These are phyloP conservation scores for Rhabditoides inermis DNA, from an alignment of 2,888 invertebrate species.

Conservation along the genomic window DNA sequence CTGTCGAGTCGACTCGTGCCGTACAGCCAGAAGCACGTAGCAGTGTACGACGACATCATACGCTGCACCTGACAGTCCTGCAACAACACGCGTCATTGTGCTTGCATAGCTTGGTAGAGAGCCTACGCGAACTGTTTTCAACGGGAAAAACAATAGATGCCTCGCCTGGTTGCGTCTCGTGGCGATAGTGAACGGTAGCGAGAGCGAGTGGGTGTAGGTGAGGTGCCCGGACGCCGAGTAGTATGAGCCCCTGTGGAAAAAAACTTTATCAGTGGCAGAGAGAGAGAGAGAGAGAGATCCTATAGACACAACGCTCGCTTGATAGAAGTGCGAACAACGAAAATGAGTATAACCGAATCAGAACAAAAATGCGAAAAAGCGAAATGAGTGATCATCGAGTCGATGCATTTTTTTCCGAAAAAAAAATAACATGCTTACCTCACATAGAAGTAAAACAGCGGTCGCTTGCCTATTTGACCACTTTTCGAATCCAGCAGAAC, in stretches of 20 bases:
- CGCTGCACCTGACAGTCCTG: slow-evolving; percentile 51
- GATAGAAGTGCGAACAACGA: too few relatives aligned
- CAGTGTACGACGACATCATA: slow-evolving; percentile 52
- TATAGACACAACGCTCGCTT: too few relatives aligned
- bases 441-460: slow-evolving; percentile 48
- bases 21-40: slow-evolving; percentile 51
- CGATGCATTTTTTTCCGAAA: too few relatives aligned
- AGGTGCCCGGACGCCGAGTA: slow-evolving; percentile 26
- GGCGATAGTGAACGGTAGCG: slow-evolving; percentile 48
- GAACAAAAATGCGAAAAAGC: too few relatives aligned
- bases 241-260: slow-evolving; percentile 30
- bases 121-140: too few relatives aligned
- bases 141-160: too few relatives aligned
- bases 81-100: too few relatives aligned
- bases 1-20: slow-evolving; percentile 38
- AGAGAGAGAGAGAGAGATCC: too few relatives aligned
- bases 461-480: slow-evolving; percentile 41
- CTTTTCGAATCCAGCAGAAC: slow-evolving; percentile 18
- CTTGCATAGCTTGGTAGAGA: too few relatives aligned
- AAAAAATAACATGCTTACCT: slow-evolving; percentile 16
- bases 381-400: too few relatives aligned
- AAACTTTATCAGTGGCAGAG: too few relatives aligned
- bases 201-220: slow-evolving; percentile 31
- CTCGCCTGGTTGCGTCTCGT: slow-evolving; percentile 46
- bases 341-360: too few relatives aligned